Conservation (phyloP, 2,797 vertebrate species). For the Tinamus major region DNA sequence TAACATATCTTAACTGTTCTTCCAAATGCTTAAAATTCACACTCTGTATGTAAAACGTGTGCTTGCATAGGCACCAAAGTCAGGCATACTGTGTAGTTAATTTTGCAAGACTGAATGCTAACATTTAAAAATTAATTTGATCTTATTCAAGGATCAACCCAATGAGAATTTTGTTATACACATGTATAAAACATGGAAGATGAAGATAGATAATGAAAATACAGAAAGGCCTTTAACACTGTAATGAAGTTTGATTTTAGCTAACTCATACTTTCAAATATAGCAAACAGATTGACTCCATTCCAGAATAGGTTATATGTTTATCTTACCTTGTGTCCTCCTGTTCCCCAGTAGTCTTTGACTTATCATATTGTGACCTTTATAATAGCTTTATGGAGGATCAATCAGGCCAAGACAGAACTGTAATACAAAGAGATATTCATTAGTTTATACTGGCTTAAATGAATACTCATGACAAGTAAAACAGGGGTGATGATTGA, state of each 20-base stretch:
- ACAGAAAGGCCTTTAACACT: neutral
- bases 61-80: neutral
- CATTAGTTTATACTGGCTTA: slow-evolving; percentile 66
- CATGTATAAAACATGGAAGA: neutral
- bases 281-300: neutral
- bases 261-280: slow-evolving; percentile 27
- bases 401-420: slow-evolving; percentile 54
- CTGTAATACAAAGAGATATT: slow-evolving; percentile 53
- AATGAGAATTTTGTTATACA: neutral
- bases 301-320: neutral
- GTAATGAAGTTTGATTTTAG: slow-evolving; percentile 13
- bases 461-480: slow-evolving; percentile 62
- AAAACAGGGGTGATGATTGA: slow-evolving; percentile 35
- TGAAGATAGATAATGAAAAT: neutral
- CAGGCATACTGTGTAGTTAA: neutral
- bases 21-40: neutral
- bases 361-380: slow-evolving; percentile 62
- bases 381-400: slow-evolving; percentile 64
- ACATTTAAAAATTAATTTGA: neutral
- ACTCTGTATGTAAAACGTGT: rapidly evolving
- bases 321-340: slow-evolving; percentile 36
- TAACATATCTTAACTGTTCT: neutral
- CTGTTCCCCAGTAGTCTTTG: slow-evolving; percentile 14
- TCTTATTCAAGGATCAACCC: neutral
- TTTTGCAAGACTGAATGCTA: neutral